These are phyloP conservation scores for Acronicta alni DNA, from an alignment of 2,888 invertebrate species.

Conservation along the genomic window DNA sequence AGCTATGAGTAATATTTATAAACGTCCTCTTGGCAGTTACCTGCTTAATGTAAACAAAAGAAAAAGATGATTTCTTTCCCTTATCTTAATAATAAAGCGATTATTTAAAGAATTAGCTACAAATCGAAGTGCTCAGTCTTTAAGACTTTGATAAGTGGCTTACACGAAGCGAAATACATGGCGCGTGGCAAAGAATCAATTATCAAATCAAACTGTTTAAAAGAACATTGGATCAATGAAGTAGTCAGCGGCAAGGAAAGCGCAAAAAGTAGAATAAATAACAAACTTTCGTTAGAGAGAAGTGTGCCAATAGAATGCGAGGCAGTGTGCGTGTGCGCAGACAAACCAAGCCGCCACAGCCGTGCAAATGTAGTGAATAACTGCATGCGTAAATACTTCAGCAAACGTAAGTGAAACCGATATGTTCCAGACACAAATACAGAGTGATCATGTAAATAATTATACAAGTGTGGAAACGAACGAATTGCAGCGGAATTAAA, in stretches of 20 bases:
- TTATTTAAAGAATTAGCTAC: conserved; percentile 3
- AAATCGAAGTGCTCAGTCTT: conserved; percentile 18
- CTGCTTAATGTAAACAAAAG: conserved; percentile 5
- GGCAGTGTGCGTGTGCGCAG: conserved; percentile 68
- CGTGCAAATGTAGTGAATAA: conserved; percentile 66
- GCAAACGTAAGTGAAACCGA: conserved; percentile 77
- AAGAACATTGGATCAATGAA: conserved; percentile 69
- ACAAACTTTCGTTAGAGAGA: conserved; percentile 82
- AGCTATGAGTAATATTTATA: neutral
- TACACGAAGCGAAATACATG: conserved; percentile 13
- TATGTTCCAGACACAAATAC: conserved; percentile 47
- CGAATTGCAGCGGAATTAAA: conserved; percentile 1
- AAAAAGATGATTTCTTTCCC: neutral
- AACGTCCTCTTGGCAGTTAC: neutral
- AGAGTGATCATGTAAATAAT: conserved; percentile 35
- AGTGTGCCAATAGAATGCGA: conserved; percentile 81
- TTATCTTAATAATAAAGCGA: neutral
- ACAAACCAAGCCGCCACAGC: conserved; percentile 50
- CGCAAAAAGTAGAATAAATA: conserved; percentile 80
- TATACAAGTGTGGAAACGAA: conserved; percentile 18
- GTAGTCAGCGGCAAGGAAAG: conserved; percentile 68
- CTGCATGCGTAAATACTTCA: conserved; percentile 71
- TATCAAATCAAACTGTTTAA: conserved; percentile 67
- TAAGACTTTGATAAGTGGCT: conserved; percentile 23
- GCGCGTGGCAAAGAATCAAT: conserved; percentile 58